Evolutionary conservation across 2,888 invertebrate genomes (phyloP).

Genomic region (Oegoconia quadripuncta): DNA sequence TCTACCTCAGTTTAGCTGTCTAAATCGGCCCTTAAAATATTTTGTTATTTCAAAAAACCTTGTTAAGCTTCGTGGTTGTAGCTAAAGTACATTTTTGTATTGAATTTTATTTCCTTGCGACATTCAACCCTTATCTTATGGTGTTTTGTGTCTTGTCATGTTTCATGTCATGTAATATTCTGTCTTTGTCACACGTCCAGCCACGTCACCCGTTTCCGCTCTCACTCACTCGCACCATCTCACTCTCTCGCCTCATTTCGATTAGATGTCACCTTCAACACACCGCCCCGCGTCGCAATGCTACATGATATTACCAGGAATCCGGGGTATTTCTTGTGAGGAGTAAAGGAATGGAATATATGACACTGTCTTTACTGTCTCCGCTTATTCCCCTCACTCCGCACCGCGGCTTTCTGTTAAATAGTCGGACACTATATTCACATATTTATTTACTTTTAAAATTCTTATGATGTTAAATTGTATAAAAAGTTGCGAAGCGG

Average conservation of each 20-base stretch:
- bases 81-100: too few species aligned
- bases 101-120: not conserved
- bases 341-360: not conserved
- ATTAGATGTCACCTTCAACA: slow-evolving; percentile 44
- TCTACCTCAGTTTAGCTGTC: too few species aligned
- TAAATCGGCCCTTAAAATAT: too few species aligned
- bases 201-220: slow-evolving; percentile 75
- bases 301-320: not conserved
- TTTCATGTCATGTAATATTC: slow-evolving; percentile 48
- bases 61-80: too few species aligned
- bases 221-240: slow-evolving; percentile 75
- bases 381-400: too few species aligned
- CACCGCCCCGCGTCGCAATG: slow-evolving; percentile 32
- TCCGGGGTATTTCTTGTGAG: not conserved
- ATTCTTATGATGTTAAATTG: slow-evolving; percentile 6
- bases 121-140: not conserved
- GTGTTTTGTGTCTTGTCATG: slow-evolving; percentile 18
- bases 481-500: too few species aligned
- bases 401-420: too few species aligned
- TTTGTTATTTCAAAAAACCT: too few species aligned
- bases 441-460: not conserved
- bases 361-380: too few species aligned
- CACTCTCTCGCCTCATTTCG: slow-evolving; percentile 71
- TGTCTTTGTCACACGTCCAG: slow-evolving; percentile 59
- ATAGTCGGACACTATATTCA: too few species aligned